Evolutionary conservation across 2,888 invertebrate genomes (phyloP), one percentile per base, ranked within the genome.

Genomic region (Athetis lepigone): DNA sequence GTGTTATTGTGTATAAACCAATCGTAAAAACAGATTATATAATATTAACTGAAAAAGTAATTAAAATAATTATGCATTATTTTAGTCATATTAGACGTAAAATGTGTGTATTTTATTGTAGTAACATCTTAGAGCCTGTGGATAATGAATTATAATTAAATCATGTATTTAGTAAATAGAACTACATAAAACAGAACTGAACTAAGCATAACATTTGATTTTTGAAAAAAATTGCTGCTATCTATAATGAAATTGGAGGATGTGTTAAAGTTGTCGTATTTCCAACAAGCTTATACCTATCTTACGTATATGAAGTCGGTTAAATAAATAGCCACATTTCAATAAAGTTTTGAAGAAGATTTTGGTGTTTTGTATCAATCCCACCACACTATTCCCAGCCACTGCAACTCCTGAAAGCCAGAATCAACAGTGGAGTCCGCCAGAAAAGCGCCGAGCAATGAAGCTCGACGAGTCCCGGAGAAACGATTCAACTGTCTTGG

Each of bases 101-200:
- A 70, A 50, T 65, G 67, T 72, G 62, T 80, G 77, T 75, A 56
- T 77, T 52, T 59, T 66, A 69, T 36, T 56, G 62, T 75, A 80
- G 75, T 64, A 56, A 75, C 47, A 36, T 61, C 70, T 58, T 67
- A 70, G 67, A 70, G 65, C 74, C 68, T 74, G 74, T 64, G 65
- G 61, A 65, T 54, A 74, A 80, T 81, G 79, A 81, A 79, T 50
- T 79, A 42, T 65, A 69, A 67, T 77, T n/a, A 62, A 70, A 76
- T 74, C 74, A 68, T 70, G 71, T 81, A 74, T 64, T 62, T 68
- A 76, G 55, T 43, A 64, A 68, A 58, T 58, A 65, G 42, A 70
- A 47, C 40, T 49, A 64, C 63, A 43, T 56, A 59, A 50, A 54
- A 68, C 63, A 77, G 64, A 58, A 73, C 74, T 77, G 75, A 80